A percentile compares a stretch with the other conserved stretches of the same genome.
Evolutionary conservation across 1,140 invertebrate species (phyloP).

Genomic region (Lordiphosa clarofinis): DNA sequence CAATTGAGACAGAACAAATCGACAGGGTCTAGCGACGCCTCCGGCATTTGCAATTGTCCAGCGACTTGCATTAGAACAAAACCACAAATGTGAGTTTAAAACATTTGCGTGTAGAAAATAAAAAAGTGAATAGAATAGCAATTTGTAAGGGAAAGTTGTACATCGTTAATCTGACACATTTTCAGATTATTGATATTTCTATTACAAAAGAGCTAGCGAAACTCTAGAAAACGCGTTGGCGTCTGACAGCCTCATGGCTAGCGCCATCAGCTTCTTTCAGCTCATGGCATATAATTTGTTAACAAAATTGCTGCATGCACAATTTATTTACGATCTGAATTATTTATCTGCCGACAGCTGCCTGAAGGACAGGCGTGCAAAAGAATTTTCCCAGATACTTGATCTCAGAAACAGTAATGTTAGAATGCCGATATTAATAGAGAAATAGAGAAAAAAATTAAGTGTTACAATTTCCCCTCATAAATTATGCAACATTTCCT

Average conservation of each 20-base stretch:
- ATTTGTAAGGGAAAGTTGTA: too few relatives aligned
- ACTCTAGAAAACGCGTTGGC: neutral
- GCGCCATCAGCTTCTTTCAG: conserved; percentile 46
- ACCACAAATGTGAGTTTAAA: conserved; percentile 59
- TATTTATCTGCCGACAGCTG: conserved; percentile 37
- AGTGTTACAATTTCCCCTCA: conserved; percentile 70
- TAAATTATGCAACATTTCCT: conserved; percentile 76
- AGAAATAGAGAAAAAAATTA: conserved; percentile 17
- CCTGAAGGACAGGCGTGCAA: conserved; percentile 37
- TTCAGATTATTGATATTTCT: neutral
- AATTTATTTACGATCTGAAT: conserved; percentile 53
- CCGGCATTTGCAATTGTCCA: conserved; percentile 66
- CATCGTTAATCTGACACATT: too few relatives aligned
- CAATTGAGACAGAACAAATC: conserved; percentile 23
- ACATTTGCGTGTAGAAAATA: conserved; percentile 37
- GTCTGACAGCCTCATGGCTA: conserved; percentile 20
- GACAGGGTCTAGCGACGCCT: conserved; percentile 41
- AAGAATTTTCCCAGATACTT: conserved; percentile 10
- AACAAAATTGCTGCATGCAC: conserved; percentile 47
- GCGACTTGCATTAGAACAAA: conserved; percentile 31
- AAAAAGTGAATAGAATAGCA: neutral
- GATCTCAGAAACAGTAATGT: neutral
- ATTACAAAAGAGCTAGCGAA: neutral
- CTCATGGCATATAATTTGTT: conserved; percentile 50
- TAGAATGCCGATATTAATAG: conserved; percentile 4